These are phyloP conservation scores for Nomada lathburiana DNA, from an alignment of 2,888 invertebrate species.

Conservation along the genomic window DNA sequence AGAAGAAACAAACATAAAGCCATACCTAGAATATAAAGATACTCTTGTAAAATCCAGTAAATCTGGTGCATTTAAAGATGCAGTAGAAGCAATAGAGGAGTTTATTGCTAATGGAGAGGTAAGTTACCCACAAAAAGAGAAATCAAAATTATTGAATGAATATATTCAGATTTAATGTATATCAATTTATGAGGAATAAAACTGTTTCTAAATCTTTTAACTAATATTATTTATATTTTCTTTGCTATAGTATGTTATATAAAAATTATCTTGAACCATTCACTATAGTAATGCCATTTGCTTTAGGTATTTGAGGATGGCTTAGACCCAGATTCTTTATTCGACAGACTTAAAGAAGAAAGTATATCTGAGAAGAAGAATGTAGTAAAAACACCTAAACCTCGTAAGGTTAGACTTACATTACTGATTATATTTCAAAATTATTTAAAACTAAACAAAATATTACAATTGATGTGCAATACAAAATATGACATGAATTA, in stretches of 20 bases:
- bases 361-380: conserved; percentile 84
- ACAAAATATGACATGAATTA: conserved; percentile 31
- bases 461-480: neutral
- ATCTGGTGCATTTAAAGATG: conserved; percentile 91
- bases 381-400: conserved; percentile 82
- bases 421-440: conserved; percentile 12
- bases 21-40: conserved; percentile 92
- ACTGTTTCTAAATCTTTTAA: neutral
- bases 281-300: conserved; percentile 38
- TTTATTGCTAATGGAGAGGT: conserved; percentile 90
- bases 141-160: conserved; percentile 12
- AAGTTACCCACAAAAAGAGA: conserved; percentile 67
- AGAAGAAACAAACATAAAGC: conserved; percentile 92
- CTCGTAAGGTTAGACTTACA: conserved; percentile 81
- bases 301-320: conserved; percentile 86
- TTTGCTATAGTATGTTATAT: neutral
- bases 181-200: neutral
- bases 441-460: neutral
- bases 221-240: neutral
- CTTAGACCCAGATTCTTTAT: conserved; percentile 88
- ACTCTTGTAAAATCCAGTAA: conserved; percentile 91
- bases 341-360: conserved; percentile 89
- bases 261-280: neutral
- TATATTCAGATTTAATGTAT: neutral
- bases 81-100: conserved; percentile 92